Evolutionary conservation across 2,797 vertebrate genomes (phyloP), one percentile per base, ranked within the genome.

Genomic region (Tenualosa ilisha): DNA sequence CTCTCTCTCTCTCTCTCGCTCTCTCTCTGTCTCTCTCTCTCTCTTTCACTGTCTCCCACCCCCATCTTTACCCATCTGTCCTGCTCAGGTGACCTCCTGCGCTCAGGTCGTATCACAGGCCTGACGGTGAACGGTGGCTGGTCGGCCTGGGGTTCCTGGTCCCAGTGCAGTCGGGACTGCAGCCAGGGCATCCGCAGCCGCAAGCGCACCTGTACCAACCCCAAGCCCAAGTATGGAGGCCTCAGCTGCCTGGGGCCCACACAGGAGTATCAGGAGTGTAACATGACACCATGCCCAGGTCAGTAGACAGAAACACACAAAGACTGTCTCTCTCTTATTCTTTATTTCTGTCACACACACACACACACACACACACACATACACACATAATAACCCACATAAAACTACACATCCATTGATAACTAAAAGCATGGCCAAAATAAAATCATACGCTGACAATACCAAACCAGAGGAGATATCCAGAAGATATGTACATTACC

Each of bases 241-340:
- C 92, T 98, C 90, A 95, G 96, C 49, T 99, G 98, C 90, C 91
- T 96, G 0, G 98, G 98, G 2, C 92, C 97, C 0, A 94, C 97
- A 0, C 94, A 98, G 84, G 98, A 99, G 88, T 99, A 97, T 88
- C 98, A 99, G 90, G 98, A 99, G 88, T 99, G 98, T 89, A 99
- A 99, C 93, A 95, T 98, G 88, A 94, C 97, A 24, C 98, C 98
- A 26, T 99, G 98, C 89, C 98, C 98, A 92, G 97, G 98, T 99
- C 91, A 94, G 92, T 22, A 49, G 31, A 59, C 82, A 9, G 4
- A 63, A 51, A 81, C 84, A 84, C 37, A 72, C 81, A 82, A n/a
- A n/a, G n/a, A n/a, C n/a, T n/a, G n/a, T n/a, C n/a, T n/a, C n/a
- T n/a, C n/a, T n/a, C n/a, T n/a, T n/a, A n/a, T n/a, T n/a, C n/a